phyloP scores from a whole-genome alignment of 2,113 vertebrate species.

The Martes martes region DNA sequence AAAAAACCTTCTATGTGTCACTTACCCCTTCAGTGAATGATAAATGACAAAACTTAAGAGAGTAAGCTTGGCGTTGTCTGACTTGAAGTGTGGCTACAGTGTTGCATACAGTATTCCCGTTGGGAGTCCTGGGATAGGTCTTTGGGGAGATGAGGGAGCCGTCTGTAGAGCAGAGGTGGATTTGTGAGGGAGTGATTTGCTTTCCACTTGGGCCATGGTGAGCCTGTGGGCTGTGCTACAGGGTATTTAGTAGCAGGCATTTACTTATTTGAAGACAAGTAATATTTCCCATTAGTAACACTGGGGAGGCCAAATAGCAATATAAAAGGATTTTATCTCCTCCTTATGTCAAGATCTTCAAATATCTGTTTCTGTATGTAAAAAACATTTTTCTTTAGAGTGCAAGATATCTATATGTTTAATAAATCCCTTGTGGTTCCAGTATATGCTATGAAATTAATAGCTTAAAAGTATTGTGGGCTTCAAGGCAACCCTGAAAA shows the following conservation, averaged over 20 bases:
- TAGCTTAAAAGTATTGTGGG: neutral
- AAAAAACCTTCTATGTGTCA: neutral
- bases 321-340: neutral
- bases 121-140: neutral
- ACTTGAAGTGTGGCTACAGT: neutral
- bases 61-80: neutral
- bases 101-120: neutral
- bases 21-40: neutral
- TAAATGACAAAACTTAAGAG: neutral
- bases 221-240: neutral
- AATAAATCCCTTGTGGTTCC: neutral
- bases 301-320: neutral
- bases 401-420: neutral
- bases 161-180: neutral
- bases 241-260: neutral
- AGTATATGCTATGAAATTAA: neutral
- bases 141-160: neutral
- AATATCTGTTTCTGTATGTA: conserved; percentile 11
- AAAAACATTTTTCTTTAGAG: neutral
- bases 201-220: neutral
- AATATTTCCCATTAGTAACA: neutral
- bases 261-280: neutral
- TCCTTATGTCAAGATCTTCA: neutral
- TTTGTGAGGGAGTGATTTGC: neutral
- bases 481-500: neutral